phyloP scores from a whole-genome alignment of 2,797 vertebrate species.

The Phalanger gymnotis region DNA sequence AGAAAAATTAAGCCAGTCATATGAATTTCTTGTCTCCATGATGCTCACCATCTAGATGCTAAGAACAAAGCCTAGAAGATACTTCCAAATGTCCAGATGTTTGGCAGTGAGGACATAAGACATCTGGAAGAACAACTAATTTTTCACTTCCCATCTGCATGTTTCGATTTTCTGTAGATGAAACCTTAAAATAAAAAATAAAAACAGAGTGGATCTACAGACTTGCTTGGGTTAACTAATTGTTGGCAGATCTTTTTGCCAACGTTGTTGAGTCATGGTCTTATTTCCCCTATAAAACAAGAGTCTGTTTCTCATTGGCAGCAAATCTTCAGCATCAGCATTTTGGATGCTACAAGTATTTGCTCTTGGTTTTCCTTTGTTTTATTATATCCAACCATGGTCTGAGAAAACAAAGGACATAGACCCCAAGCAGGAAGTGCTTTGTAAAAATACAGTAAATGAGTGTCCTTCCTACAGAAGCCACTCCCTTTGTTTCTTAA shows the following conservation, averaged over 20 bases:
- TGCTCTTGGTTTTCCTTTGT: conserved; percentile 54
- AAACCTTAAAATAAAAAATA: background rate
- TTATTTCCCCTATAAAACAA: conserved; percentile 46
- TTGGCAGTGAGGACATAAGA: background rate
- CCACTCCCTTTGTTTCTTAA: conserved; percentile 24
- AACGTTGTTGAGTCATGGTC: background rate
- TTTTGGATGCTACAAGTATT: conserved; percentile 47
- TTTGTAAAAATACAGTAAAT: conserved; percentile 51
- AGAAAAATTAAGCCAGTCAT: background rate
- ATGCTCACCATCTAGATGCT: background rate
- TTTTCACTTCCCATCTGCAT: conserved; percentile 13
- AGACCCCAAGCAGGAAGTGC: conserved; percentile 43
- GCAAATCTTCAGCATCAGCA: conserved; percentile 30
- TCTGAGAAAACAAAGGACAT: conserved; percentile 38
- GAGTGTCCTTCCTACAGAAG: background rate
- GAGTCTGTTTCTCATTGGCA: conserved; percentile 37
- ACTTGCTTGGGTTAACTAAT: conserved; percentile 6
- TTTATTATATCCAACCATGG: conserved; percentile 6
- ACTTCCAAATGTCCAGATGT: background rate
- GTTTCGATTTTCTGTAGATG: background rate
- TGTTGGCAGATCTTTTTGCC: background rate
- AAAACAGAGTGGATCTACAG: background rate
- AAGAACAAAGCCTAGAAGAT: background rate
- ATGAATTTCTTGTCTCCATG: background rate
- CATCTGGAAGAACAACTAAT: background rate